phyloP scores from a whole-genome alignment of 1,140 invertebrate species.

The Drosophila gunungcola region DNA sequence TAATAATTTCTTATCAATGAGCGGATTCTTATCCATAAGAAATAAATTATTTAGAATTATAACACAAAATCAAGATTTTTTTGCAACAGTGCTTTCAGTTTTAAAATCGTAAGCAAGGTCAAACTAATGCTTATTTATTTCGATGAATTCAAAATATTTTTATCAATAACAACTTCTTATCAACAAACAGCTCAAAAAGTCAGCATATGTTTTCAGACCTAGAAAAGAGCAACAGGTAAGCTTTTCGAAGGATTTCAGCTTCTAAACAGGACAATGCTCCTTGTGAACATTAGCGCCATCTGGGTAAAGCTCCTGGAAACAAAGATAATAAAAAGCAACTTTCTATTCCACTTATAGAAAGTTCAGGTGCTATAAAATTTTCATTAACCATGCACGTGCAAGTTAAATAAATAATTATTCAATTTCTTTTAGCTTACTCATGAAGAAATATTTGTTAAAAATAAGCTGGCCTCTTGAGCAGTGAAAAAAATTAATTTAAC shows the following conservation, averaged over 20 bases:
- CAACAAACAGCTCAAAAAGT: neutral
- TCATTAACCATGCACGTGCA: constrained; percentile 18
- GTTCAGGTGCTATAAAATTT: constrained; percentile 41
- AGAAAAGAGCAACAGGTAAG: constrained; percentile 55
- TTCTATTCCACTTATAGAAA: constrained; percentile 40
- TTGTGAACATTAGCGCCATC: constrained; percentile 44
- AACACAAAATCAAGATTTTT: too few species aligned
- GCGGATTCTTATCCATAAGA: too few species aligned
- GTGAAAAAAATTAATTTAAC: constrained; percentile 14
- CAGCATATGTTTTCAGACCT: neutral
- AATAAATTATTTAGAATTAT: too few species aligned
- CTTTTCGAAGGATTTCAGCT: constrained; percentile 31
- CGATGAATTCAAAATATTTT: constrained; percentile 2
- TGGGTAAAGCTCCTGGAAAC: constrained; percentile 40
- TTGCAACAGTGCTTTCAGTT: too few species aligned
- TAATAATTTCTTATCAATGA: constrained; percentile 20
- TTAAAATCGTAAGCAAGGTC: too few species aligned
- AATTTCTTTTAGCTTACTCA: constrained; percentile 30
- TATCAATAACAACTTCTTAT: neutral
- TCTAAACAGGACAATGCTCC: constrained; percentile 52
- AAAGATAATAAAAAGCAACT: constrained; percentile 23
- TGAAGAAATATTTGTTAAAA: constrained; percentile 47
- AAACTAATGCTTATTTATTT: too few species aligned
- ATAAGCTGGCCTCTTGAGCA: constrained; percentile 27
- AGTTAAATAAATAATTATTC: constrained; percentile 34